These are phyloP conservation scores for Xerus rutilus DNA, from an alignment of 2,797 vertebrate species.

Conservation along the genomic window DNA sequence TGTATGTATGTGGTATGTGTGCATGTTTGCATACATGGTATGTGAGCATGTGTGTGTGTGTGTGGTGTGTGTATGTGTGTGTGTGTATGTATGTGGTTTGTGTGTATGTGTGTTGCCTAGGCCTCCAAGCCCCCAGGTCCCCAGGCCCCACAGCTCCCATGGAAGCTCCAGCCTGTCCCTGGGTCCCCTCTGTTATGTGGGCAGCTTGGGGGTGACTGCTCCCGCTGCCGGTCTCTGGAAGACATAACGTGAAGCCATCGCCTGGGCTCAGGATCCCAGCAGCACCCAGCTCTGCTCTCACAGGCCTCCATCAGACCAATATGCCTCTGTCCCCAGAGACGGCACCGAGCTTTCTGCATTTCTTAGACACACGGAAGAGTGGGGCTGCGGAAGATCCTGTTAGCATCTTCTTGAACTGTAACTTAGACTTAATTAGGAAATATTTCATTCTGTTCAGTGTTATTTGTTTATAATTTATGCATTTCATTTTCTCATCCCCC, in stretches of 20 bases:
- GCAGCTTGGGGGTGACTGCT: neutral
- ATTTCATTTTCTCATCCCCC: neutral
- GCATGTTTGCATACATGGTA: neutral
- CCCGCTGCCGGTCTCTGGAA: neutral
- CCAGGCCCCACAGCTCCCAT: neutral
- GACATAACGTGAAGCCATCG: neutral
- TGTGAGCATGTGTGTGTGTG: too few relatives aligned
- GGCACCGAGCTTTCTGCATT: accelerated
- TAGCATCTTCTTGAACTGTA: neutral
- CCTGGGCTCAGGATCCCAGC: neutral
- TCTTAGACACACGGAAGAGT: neutral
- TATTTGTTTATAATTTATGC: neutral
- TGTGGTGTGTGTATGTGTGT: too few relatives aligned
- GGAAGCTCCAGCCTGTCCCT: neutral
- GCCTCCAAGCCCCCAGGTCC: too few relatives aligned
- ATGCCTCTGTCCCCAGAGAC: accelerated
- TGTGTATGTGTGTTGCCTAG: too few relatives aligned
- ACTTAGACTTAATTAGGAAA: neutral
- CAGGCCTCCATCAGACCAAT: too few relatives aligned
- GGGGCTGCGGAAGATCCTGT: neutral
- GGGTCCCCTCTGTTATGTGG: neutral
- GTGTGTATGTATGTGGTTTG: too few relatives aligned
- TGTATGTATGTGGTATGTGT: too few relatives aligned
- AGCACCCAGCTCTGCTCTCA: neutral
- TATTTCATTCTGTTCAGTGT: neutral